Base-by-base conservation (phyloP, 1,140 invertebrate species). In the Cydia splendana region DNA sequence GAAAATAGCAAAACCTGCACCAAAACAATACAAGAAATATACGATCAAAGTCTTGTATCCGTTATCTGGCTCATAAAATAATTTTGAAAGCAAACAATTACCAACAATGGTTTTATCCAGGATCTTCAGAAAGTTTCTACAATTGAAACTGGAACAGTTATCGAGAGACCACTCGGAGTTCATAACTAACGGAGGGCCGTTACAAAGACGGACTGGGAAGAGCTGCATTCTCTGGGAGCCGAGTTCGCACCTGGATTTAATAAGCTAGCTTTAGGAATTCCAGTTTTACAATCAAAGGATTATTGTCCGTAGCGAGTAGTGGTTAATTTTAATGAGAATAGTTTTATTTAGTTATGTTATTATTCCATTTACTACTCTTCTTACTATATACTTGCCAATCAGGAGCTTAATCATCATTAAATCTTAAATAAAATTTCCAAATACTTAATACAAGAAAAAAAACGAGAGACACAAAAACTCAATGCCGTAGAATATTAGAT, bases 181-280 rank as follows among this genome's bases (percentile, higher is more conserved):
- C 80, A 83, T 51, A 75, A 75, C 45, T 85, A 82, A 84, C 80
- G 51, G 75, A 81, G 74, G 79, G 76, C 81, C 82, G 80, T 83
- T 84, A 85, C 80, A 81, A 82, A 80, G 84, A 85, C 76, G 82
- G 81, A 80, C 80, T 77, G 73, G 38, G 73, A 30, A 51, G 74
- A 51, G 71, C 79, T 77, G 82, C 79, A 82, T 80, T 84, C 82
- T 78, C 45, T 20, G 48, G 10, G 73, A 18, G 67, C 67, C 34
- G n/a, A 71, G 67, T 42, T 71, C 30, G 38, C 67, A 71, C 67
- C 67, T 71, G 15, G 67, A 15, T 30, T 38, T 42, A 42, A 71
- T 38, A 71, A 71, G 67, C 30, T 5, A 62, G 57, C 57, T 24
- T 12, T 20, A 62, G 51, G 51, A 53, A 53, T 53, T 53, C n/a